A percentile compares a stretch with the other conserved stretches of the same genome.
These are phyloP conservation scores for Littorina saxatilis DNA, from an alignment of 1,140 invertebrate genomes.

Conservation along the genomic window DNA sequence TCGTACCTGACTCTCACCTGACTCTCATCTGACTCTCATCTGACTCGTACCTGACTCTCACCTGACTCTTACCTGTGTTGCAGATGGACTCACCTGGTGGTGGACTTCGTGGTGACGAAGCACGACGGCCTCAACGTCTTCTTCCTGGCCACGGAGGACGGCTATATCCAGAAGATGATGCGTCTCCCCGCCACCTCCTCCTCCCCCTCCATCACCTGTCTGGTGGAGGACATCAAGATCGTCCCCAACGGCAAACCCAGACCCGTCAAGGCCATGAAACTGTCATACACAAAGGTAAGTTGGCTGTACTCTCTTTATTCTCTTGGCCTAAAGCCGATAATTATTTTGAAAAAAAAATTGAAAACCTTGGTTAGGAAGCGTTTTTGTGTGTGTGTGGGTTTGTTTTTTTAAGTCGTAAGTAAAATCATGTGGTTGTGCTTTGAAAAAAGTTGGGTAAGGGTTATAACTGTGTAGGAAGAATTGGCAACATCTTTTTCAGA, in stretches of 20 bases:
- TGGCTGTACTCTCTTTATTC: background rate
- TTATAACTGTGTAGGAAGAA: too few species aligned
- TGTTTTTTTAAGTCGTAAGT: background rate
- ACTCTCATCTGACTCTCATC: too few species aligned
- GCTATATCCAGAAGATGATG: constrained; percentile 88
- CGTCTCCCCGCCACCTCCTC: constrained; percentile 81
- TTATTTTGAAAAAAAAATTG: constrained; percentile 4
- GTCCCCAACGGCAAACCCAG: constrained; percentile 77
- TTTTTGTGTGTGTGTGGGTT: background rate
- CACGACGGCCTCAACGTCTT: constrained; percentile 73
- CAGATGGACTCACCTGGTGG: constrained; percentile 86
- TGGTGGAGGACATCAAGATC: constrained; percentile 90
- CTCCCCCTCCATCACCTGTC: constrained; percentile 80
- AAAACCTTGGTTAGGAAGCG: too few species aligned
- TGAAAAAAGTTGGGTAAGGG: too few species aligned
- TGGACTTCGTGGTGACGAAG: constrained; percentile 85
- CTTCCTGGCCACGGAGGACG: constrained; percentile 86
- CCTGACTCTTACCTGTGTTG: too few species aligned
- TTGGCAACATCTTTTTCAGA: too few species aligned
- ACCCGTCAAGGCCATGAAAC: constrained; percentile 84
- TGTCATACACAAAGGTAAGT: constrained; percentile 86
- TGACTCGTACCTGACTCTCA: constrained; percentile 8
- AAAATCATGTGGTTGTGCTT: too few species aligned
- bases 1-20: too few species aligned
- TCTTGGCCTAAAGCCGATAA: background rate